A percentile compares a stretch with the other conserved stretches of the same genome.
Conservation (phyloP, 2,888 invertebrate species). For the Spialia ferax region DNA sequence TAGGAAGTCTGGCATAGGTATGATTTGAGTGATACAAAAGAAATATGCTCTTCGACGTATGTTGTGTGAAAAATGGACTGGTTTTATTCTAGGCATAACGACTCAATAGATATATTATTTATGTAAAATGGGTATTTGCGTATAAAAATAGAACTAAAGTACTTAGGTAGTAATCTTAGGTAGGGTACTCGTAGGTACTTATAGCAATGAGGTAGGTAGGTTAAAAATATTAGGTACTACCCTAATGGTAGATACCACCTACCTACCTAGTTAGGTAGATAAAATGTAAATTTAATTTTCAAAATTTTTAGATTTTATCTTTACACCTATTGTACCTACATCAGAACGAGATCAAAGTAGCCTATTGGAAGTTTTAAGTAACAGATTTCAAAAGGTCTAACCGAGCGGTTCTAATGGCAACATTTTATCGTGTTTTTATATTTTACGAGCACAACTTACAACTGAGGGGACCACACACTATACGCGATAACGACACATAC, state of each 20-base stretch:
- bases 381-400: constrained; percentile 20
- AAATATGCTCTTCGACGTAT: constrained; percentile 14
- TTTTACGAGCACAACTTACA: constrained; percentile 37
- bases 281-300: too few species aligned
- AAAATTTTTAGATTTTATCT: too few species aligned
- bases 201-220: too few species aligned
- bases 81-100: not conserved
- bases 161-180: too few species aligned
- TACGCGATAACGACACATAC: constrained; percentile 32
- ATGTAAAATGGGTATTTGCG: too few species aligned
- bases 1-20: constrained; percentile 25
- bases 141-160: too few species aligned
- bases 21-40: constrained; percentile 34
- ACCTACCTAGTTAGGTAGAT: too few species aligned
- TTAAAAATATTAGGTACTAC: too few species aligned
- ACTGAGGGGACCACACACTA: constrained; percentile 36
- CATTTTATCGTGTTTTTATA: constrained; percentile 38
- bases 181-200: too few species aligned
- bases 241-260: too few species aligned
- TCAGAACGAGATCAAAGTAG: not conserved
- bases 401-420: constrained; percentile 30
- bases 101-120: too few species aligned
- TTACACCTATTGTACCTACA: not conserved
- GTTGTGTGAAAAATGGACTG: not conserved
- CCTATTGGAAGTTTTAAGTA: constrained; percentile 19